phyloP scores from a whole-genome alignment of 2,888 invertebrate species.

The Leptopilina syphax region DNA sequence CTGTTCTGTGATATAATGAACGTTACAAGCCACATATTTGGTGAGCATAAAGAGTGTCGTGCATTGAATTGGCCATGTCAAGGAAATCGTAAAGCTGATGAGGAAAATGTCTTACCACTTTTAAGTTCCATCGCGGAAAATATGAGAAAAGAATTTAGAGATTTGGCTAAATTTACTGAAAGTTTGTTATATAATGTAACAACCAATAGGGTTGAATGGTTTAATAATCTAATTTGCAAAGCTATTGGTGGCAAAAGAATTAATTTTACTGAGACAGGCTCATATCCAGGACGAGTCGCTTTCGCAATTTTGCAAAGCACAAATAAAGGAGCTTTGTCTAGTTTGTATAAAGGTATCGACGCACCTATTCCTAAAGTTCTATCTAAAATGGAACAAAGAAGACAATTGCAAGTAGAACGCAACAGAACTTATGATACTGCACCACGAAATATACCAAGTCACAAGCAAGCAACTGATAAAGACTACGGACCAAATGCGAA shows the following conservation, averaged over 20 bases:
- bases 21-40: conserved; percentile 28
- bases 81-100: background rate
- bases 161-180: background rate
- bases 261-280: background rate
- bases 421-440: background rate
- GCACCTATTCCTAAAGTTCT: conserved; percentile 2
- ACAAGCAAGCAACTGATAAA: conserved; percentile 3
- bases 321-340: conserved; percentile 31
- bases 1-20: background rate
- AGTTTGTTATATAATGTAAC: conserved; percentile 20
- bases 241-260: conserved; percentile 1
- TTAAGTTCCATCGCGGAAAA: background rate
- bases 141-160: background rate
- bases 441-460: background rate
- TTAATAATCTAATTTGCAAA: background rate
- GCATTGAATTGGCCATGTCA: background rate
- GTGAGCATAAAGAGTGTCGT: conserved; percentile 15
- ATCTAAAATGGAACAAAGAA: conserved; percentile 5
- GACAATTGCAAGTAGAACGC: conserved; percentile 9
- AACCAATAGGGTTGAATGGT: conserved; percentile 7
- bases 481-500: conserved; percentile 28
- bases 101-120: background rate
- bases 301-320: conserved; percentile 38
- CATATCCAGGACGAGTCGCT: conserved; percentile 34
- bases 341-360: conserved; percentile 1